Conservation (phyloP, 2,797 vertebrate genomes). For the Strix occidentalis region DNA sequence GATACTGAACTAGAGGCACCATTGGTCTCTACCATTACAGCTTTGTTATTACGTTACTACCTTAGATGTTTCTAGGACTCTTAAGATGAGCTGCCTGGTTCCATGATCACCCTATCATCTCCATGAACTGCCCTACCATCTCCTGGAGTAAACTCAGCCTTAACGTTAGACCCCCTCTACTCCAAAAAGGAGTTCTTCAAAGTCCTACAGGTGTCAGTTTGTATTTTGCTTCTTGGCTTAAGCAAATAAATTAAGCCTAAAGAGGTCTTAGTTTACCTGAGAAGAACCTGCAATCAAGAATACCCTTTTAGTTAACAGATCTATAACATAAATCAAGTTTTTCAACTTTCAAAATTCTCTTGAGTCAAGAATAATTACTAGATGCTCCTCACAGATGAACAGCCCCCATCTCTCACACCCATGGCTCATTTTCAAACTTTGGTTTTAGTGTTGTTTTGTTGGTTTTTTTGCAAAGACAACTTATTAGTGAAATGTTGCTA, state of each 20-base stretch:
- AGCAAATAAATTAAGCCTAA: neutral
- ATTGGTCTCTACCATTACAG: neutral
- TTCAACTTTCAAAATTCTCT: conserved; percentile 26
- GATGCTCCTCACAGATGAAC: neutral
- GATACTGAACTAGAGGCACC: neutral
- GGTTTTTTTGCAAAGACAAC: neutral
- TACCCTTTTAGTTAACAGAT: conserved; percentile 4
- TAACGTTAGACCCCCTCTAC: neutral
- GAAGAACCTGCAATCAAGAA: neutral
- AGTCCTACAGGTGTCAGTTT: neutral
- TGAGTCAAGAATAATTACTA: conserved; percentile 51
- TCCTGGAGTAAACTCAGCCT: neutral
- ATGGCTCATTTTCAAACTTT: conserved; percentile 27
- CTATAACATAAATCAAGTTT: conserved; percentile 27
- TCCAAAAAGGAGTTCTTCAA: neutral
- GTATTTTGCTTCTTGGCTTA: neutral
- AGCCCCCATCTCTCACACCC: neutral
- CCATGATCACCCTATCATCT: neutral
- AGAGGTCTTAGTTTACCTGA: neutral
- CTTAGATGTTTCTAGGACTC: neutral
- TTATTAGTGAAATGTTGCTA: neutral
- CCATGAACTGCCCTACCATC: neutral
- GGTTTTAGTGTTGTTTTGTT: neutral
- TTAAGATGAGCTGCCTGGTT: neutral
- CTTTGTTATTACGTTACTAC: neutral